These are phyloP conservation scores for Enoplosus armatus DNA, from an alignment of 2,797 vertebrate genomes.

Conservation along the genomic window DNA sequence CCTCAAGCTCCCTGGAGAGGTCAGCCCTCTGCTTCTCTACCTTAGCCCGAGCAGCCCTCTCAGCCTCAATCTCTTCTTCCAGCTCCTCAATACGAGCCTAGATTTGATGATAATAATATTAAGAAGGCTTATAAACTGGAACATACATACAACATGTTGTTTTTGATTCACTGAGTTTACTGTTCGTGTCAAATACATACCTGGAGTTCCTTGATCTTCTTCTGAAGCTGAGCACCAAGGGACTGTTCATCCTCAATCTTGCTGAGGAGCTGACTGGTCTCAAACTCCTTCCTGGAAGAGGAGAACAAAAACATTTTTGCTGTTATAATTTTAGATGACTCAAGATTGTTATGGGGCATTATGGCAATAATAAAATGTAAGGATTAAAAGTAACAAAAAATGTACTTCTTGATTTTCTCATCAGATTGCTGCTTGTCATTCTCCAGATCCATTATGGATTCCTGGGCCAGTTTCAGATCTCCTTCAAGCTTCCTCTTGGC, in stretches of 20 bases:
- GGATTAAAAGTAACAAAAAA: neutral
- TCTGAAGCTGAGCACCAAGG: conserved; percentile 77
- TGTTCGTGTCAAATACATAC: conserved; percentile 42
- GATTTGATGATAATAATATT: neutral
- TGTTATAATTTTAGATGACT: neutral
- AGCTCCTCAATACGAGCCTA: conserved; percentile 90
- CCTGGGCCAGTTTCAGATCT: conserved; percentile 89
- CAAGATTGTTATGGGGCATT: no score
- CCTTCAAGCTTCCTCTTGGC: conserved; percentile 90
- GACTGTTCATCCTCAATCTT: conserved; percentile 89
- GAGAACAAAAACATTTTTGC: neutral
- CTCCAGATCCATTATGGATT: conserved; percentile 80
- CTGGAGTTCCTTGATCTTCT: conserved; percentile 88
- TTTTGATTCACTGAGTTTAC: no score
- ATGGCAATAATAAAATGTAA: no score
- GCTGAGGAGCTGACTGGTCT: conserved; percentile 87
- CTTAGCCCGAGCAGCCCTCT: conserved; percentile 82
- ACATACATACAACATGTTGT: neutral
- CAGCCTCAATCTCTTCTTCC: conserved; percentile 90
- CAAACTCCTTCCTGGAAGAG: conserved; percentile 89
- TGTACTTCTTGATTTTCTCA: conserved; percentile 89
- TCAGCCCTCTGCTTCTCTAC: conserved; percentile 83
- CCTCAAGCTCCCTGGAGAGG: conserved; percentile 88
- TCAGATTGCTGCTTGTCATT: conserved; percentile 87
- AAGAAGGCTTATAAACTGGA: neutral